Percentiles rank a stretch among this genome's conserved stretches.
Conservation (phyloP, 2,888 invertebrate genomes). For the Orthosia gracilis region DNA sequence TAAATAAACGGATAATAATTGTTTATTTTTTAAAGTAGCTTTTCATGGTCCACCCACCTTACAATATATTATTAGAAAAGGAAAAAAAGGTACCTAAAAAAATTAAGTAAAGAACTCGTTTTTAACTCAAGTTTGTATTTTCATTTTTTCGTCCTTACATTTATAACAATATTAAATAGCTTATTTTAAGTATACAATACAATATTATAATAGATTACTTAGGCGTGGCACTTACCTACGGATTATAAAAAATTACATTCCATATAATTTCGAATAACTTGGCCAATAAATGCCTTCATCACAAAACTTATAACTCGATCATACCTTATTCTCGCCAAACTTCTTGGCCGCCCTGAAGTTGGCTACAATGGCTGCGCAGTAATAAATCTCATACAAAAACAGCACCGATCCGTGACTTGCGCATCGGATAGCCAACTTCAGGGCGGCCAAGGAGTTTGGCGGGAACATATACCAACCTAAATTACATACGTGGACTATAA, state of each 20-base stretch:
- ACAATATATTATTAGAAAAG: too few species aligned
- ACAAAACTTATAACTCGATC: conserved; percentile 79
- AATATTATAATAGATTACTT: conserved; percentile 79
- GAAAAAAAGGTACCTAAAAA: not conserved
- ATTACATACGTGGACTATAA: conserved; percentile 72
- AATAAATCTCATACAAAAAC: too few species aligned
- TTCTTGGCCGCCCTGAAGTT: too few species aligned
- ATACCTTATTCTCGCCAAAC: conserved; percentile 44
- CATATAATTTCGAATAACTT: conserved; percentile 83
- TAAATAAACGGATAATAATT: too few species aligned
- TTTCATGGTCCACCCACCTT: too few species aligned
- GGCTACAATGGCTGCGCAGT: too few species aligned
- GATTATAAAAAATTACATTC: conserved; percentile 86
- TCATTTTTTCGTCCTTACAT: conserved; percentile 82
- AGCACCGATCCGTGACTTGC: too few species aligned
- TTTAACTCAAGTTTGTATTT: conserved; percentile 85
- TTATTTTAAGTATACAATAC: conserved; percentile 81
- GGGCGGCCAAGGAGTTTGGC: too few species aligned
- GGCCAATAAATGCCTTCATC: conserved; percentile 90
- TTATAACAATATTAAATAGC: conserved; percentile 89
- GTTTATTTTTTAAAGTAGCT: too few species aligned
- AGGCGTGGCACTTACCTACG: conserved; percentile 89
- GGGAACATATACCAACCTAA: conserved; percentile 63
- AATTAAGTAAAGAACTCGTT: conserved; percentile 33
- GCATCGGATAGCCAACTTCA: too few species aligned